Evolutionary conservation across 92 coral and sea anemone species (phyloP).

Genomic region (Heliopora coerulea): DNA sequence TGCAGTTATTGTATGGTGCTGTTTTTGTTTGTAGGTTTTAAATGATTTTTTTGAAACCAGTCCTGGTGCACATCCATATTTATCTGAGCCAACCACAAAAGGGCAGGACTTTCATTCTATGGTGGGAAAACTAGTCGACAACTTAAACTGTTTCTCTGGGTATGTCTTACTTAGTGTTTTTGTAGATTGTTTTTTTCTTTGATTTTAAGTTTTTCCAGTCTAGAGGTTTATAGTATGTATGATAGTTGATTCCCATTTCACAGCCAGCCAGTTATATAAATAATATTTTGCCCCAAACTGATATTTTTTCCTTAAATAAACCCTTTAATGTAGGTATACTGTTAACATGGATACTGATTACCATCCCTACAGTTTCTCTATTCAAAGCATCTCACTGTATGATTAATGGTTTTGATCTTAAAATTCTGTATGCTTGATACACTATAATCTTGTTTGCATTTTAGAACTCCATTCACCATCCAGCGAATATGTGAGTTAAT

Average conservation of each 20-base stretch:
- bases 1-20: too few relatives aligned
- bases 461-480: slow-evolving; percentile 94
- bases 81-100: slow-evolving; percentile 76
- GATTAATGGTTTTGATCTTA: too few relatives aligned
- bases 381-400: too few relatives aligned
- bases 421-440: too few relatives aligned
- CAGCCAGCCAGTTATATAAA: too few relatives aligned
- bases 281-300: too few relatives aligned
- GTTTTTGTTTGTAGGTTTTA: slow-evolving; percentile 63
- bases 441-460: too few relatives aligned
- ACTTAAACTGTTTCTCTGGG: slow-evolving; percentile 90
- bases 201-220: neutral
- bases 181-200: neutral
- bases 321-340: too few relatives aligned
- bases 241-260: too few relatives aligned
- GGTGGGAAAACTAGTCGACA: slow-evolving; percentile 80
- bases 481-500: slow-evolving; percentile 92
- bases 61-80: slow-evolving; percentile 66
- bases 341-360: too few relatives aligned
- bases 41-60: slow-evolving; percentile 92
- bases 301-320: too few relatives aligned
- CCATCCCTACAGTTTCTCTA: too few relatives aligned
- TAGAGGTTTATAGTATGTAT: neutral
- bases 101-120: slow-evolving; percentile 84
- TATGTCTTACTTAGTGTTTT: slow-evolving; percentile 16